Conservation (phyloP, 2,888 invertebrate genomes). For the Erynnis tages region DNA sequence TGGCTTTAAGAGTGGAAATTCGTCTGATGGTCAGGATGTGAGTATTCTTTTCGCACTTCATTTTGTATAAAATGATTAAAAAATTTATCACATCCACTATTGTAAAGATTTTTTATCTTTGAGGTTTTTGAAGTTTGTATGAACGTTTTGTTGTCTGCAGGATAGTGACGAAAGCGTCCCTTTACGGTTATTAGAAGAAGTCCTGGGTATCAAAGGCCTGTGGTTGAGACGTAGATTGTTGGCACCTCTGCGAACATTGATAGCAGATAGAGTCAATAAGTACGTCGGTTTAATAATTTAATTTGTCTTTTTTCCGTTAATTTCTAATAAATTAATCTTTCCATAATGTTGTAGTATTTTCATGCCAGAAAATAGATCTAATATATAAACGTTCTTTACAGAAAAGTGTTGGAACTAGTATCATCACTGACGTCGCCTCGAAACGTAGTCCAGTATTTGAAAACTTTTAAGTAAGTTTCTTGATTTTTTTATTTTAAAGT, state of each 20-base stretch:
- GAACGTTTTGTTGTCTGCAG: conserved; percentile 41
- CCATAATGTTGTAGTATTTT: neutral
- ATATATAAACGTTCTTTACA: conserved; percentile 35
- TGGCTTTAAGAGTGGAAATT: conserved; percentile 56
- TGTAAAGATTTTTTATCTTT: too few relatives aligned
- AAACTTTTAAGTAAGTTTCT: conserved; percentile 88
- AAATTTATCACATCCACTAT: too few relatives aligned
- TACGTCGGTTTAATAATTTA: too few relatives aligned
- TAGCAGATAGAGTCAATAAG: conserved; percentile 72
- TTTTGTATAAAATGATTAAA: too few relatives aligned
- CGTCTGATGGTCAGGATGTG: conserved; percentile 69
- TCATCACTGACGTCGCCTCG: conserved; percentile 92
- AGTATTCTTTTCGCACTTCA: conserved; percentile 39
- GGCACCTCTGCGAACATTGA: conserved; percentile 67
- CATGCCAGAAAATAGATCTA: too few relatives aligned
- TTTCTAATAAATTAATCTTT: neutral
- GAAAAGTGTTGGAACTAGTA: conserved; percentile 94
- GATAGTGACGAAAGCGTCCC: conserved; percentile 71
- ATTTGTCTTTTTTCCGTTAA: too few relatives aligned
- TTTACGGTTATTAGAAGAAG: conserved; percentile 64
- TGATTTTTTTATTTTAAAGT: too few relatives aligned
- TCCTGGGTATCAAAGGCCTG: conserved; percentile 65
- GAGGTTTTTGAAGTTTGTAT: too few relatives aligned
- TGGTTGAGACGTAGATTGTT: conserved; percentile 66
- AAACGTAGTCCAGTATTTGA: conserved; percentile 93